Evolutionary conservation across 2,113 vertebrate genomes (phyloP).

Genomic region (Hydrochoerus hydrochaeris): DNA sequence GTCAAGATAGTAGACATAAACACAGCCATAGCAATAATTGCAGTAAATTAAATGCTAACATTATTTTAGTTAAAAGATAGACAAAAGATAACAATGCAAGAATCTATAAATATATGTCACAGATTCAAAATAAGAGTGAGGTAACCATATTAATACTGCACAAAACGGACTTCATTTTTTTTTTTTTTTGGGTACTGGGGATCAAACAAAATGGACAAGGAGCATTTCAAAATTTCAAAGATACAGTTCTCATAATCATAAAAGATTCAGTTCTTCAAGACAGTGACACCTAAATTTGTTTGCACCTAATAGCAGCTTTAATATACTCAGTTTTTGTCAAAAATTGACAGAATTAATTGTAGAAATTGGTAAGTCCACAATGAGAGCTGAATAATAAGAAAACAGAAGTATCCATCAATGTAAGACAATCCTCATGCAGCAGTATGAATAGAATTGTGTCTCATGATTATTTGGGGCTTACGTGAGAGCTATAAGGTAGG

Average conservation of each 20-base stretch:
- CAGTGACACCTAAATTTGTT: not conserved
- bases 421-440: not conserved
- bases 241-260: not conserved
- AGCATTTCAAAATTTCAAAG: slow-evolving; percentile 18
- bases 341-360: not conserved
- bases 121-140: not conserved
- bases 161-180: not conserved
- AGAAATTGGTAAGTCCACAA: not conserved
- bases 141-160: not conserved
- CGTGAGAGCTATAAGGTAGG: not conserved
- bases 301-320: not conserved
- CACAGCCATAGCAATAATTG: not conserved
- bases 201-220: no score
- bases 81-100: slow-evolving; percentile 1
- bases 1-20: not conserved
- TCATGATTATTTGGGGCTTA: not conserved
- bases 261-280: slow-evolving; percentile 8
- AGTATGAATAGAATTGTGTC: not conserved
- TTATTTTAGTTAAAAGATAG: slow-evolving; percentile 22
- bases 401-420: not conserved
- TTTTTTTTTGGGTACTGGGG: no score
- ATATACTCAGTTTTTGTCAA: not conserved
- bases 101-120: not conserved
- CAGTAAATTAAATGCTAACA: not conserved
- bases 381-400: not conserved